Base-by-base conservation (phyloP, 2,113 vertebrate genomes). In the Pachypanchax playfairii region DNA sequence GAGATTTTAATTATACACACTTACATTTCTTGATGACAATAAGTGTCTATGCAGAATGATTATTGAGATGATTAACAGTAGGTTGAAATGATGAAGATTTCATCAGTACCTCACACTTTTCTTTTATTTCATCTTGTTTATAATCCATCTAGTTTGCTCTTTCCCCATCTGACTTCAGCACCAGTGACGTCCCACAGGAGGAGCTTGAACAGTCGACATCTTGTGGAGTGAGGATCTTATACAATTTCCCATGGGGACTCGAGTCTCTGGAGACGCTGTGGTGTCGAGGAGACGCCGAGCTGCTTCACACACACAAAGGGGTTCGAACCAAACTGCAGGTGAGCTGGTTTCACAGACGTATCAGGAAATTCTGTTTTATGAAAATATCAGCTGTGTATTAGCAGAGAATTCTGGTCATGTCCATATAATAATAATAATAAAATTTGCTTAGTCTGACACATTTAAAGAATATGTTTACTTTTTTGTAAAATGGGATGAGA, bases 211-310 rank as follows among this genome's bases (percentile, higher is more conserved):
- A 82, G 46, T 65, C 75, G 1, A 90, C 90, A 2, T 88, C 91
- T 17, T 93, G 85, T 70, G 94, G 93, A n/a, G 89, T 91, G 70
- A 81, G 80, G 60, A 89, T 99, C 48, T 77, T 88, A 20, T 98
- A 96, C 78, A 79, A 25, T 10, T 99, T 98, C 79, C 96, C 96
- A 0, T 98, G 96, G 95, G 97, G 97, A 11, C 89, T 75, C 35
- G 93, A 98, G 87, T 70, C 91, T 3, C 65, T 99, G 84, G 97
- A 99, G 90, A 94, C 91, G 0, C 62, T 99, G 70, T 91, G 86
- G 85, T 94, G 87, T 52, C 86, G 93, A 41, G 94, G 94, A 64
- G 90, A 95, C 49, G 26, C 76, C 0, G 91, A 94, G 46, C 91
- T 99, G 69, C 75, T 96, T 68, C 87, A 90, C 66, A 79, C 74